phyloP scores from a whole-genome alignment of 35 echinoderm and acorn worm species.

The Acanthaster planci region DNA sequence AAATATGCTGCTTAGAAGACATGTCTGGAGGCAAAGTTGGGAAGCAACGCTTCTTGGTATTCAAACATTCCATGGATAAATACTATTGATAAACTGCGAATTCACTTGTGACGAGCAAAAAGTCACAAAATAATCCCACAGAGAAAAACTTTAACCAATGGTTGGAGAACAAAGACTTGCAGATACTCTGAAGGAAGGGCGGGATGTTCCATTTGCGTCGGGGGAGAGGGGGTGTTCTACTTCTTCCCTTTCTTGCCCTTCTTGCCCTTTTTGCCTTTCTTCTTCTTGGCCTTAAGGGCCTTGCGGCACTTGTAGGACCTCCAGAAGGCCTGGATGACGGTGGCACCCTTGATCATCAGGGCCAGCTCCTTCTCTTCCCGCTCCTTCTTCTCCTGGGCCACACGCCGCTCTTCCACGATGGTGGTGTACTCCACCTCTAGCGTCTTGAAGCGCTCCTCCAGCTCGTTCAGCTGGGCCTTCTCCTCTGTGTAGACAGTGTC shows the following conservation, averaged over 20 bases:
- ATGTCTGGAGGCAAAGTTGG: no score
- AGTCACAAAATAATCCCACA: no score
- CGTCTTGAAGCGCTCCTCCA: constrained; percentile 94
- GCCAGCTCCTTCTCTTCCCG: constrained; percentile 79
- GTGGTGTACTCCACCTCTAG: constrained; percentile 81
- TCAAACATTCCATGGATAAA: no score
- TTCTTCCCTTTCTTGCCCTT: constrained; percentile 68
- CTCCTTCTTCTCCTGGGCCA: constrained; percentile 94
- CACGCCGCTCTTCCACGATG: constrained; percentile 85
- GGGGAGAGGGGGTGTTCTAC: neutral
- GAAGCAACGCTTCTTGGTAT: no score
- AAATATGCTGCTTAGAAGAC: no score
- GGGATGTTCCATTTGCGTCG: no score
- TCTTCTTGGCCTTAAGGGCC: constrained; percentile 90
- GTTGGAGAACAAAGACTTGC: no score
- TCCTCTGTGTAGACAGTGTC: constrained; percentile 97
- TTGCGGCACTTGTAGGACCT: constrained; percentile 95
- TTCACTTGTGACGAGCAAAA: no score
- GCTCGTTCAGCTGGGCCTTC: constrained; percentile 93
- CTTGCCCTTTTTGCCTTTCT: constrained; percentile 77
- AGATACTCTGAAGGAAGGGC: no score
- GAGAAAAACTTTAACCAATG: no score
- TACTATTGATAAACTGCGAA: no score
- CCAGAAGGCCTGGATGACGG: constrained; percentile 93
- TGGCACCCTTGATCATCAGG: constrained; percentile 90